Percentiles rank a stretch among this genome's conserved stretches.
Evolutionary conservation across 1,140 invertebrate species (phyloP).

Genomic region (Drosophila bipectinata): DNA sequence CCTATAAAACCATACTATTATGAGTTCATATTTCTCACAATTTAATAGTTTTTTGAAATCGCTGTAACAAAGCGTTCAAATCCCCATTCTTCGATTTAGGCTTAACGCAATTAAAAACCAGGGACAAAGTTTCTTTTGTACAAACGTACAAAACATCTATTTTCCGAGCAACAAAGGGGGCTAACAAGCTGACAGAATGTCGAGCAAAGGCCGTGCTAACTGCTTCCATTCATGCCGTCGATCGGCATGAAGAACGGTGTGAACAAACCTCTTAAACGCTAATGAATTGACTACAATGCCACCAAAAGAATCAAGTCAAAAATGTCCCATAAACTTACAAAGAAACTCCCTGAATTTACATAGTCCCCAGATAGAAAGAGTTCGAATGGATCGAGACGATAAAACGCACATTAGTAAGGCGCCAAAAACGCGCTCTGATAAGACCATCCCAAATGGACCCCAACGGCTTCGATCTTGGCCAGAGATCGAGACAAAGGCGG

Average conservation of each 20-base stretch:
- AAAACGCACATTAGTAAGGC: slow-evolving; percentile 79
- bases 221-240: slow-evolving; percentile 26
- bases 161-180: slow-evolving; percentile 30
- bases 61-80: slow-evolving; percentile 17
- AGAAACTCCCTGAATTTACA: slow-evolving; percentile 76
- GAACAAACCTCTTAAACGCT: slow-evolving; percentile 76
- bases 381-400: slow-evolving; percentile 49
- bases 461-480: slow-evolving; percentile 36
- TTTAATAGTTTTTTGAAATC: slow-evolving; percentile 18
- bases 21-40: slow-evolving; percentile 33
- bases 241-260: slow-evolving; percentile 51
- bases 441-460: slow-evolving; percentile 50
- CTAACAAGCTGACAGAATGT: slow-evolving; percentile 54
- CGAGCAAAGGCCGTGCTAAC: slow-evolving; percentile 34
- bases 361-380: slow-evolving; percentile 16
- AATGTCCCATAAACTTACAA: slow-evolving; percentile 48
- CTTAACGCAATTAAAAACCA: slow-evolving; percentile 24
- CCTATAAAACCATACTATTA: slow-evolving; percentile 8
- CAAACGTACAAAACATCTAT: slow-evolving; percentile 3
- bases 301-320: slow-evolving; percentile 40
- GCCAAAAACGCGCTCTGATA: slow-evolving; percentile 75
- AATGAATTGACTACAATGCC: slow-evolving; percentile 65
- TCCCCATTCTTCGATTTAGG: slow-evolving; percentile 14
- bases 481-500: slow-evolving; percentile 43
- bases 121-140: slow-evolving; percentile 22